phyloP scores from a whole-genome alignment of 2,113 vertebrate genomes.

The Cyphomyrus plagiostoma region DNA sequence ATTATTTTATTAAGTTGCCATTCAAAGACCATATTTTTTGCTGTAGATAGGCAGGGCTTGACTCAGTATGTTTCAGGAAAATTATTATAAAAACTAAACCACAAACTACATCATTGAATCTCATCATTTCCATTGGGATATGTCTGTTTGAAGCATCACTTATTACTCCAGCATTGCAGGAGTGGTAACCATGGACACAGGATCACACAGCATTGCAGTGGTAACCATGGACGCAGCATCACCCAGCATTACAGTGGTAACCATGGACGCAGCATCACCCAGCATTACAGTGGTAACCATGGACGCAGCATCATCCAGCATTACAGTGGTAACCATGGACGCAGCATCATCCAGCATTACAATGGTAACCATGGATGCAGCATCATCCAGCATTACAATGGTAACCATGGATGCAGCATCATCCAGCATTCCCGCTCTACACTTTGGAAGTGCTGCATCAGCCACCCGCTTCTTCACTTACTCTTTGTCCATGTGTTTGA shows the following conservation, averaged over 20 bases:
- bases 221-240: neutral
- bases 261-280: neutral
- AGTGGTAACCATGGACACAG: neutral
- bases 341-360: neutral
- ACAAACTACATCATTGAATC: neutral
- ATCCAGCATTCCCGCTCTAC: neutral
- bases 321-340: too few species aligned
- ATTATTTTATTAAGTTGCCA: neutral
- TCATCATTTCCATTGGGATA: neutral
- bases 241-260: neutral
- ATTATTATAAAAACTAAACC: neutral
- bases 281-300: neutral
- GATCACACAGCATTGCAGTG: neutral
- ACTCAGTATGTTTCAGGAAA: neutral
- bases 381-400: neutral
- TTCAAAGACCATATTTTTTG: neutral
- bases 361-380: neutral
- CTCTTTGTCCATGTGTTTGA: constrained; percentile 68
- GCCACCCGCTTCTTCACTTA: constrained; percentile 38
- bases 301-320: neutral
- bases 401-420: neutral
- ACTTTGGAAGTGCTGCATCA: neutral
- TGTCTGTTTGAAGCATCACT: neutral
- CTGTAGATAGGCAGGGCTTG: neutral
- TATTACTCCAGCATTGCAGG: neutral